Conservation (phyloP, 2,888 invertebrate species). For the Euphydryas editha region DNA sequence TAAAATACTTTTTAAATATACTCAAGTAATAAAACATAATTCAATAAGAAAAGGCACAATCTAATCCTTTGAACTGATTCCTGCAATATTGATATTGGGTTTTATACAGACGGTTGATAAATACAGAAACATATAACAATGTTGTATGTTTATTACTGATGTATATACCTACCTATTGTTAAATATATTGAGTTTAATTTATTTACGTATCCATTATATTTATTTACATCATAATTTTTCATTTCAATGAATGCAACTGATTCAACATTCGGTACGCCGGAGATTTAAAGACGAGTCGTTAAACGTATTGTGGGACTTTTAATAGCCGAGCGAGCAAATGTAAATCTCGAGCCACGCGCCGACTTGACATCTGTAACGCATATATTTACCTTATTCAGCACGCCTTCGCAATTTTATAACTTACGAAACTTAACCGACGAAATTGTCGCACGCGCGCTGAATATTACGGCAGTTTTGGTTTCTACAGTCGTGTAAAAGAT, state of each 20-base stretch:
- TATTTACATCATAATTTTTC: not conserved
- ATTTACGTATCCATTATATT: too few species aligned
- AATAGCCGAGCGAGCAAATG: slow-evolving; percentile 65
- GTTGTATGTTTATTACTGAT: too few species aligned
- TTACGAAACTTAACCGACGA: slow-evolving; percentile 59
- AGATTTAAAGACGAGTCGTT: slow-evolving; percentile 14
- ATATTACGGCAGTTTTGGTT: slow-evolving; percentile 52
- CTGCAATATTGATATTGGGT: too few species aligned
- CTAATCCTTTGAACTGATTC: too few species aligned
- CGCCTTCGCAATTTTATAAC: slow-evolving; percentile 70
- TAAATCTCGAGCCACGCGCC: slow-evolving; percentile 61
- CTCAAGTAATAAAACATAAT: not conserved
- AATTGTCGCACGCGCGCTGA: slow-evolving; percentile 65
- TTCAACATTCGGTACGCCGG: slow-evolving; percentile 35
- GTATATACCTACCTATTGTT: too few species aligned
- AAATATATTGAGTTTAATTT: too few species aligned
- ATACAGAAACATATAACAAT: too few species aligned
- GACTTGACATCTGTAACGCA: slow-evolving; percentile 58
- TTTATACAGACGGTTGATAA: too few species aligned
- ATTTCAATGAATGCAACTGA: not conserved
- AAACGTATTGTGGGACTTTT: slow-evolving; percentile 63
- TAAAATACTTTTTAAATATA: not conserved
- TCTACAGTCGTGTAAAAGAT: not conserved
- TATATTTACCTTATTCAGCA: slow-evolving; percentile 67
- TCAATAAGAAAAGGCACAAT: too few species aligned